Conservation (phyloP, 1,140 invertebrate genomes). For the Spodoptera litura region DNA sequence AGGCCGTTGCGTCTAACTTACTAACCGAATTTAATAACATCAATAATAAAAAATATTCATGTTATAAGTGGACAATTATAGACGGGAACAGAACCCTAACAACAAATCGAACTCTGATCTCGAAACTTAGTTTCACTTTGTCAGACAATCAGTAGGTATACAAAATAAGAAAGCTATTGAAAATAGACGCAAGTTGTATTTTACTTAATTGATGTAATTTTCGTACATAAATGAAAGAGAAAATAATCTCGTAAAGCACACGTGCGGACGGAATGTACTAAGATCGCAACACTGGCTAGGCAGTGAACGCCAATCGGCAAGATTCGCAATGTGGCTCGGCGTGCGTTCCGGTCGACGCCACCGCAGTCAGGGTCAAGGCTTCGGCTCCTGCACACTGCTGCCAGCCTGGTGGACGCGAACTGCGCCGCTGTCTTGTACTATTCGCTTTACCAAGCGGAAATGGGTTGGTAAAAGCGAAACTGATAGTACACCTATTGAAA, state of each 20-base stretch:
- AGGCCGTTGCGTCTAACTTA: constrained; percentile 51
- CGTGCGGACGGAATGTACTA: constrained; percentile 74
- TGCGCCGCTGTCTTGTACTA: constrained; percentile 59
- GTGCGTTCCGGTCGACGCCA: constrained; percentile 85
- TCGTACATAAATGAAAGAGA: constrained; percentile 66
- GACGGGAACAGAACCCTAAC: no score
- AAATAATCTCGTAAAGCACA: constrained; percentile 74
- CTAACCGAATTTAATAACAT: constrained; percentile 11
- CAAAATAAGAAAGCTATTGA: constrained; percentile 28
- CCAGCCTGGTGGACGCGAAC: constrained; percentile 72
- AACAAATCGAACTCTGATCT: background rate
- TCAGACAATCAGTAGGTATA: background rate
- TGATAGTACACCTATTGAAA: constrained; percentile 54
- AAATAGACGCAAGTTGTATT: constrained; percentile 26
- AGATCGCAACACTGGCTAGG: constrained; percentile 73
- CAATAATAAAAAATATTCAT: background rate
- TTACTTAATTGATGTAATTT: constrained; percentile 53
- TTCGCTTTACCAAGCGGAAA: constrained; percentile 66
- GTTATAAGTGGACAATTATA: background rate
- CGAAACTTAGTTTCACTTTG: background rate
- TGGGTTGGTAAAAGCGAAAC: constrained; percentile 73
- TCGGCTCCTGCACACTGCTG: constrained; percentile 79
- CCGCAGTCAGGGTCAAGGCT: constrained; percentile 84
- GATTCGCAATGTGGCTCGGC: constrained; percentile 79
- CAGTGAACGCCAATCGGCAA: constrained; percentile 72